These are phyloP conservation scores for Chauna torquata DNA, from an alignment of 2,113 vertebrate genomes.

Conservation along the genomic window DNA sequence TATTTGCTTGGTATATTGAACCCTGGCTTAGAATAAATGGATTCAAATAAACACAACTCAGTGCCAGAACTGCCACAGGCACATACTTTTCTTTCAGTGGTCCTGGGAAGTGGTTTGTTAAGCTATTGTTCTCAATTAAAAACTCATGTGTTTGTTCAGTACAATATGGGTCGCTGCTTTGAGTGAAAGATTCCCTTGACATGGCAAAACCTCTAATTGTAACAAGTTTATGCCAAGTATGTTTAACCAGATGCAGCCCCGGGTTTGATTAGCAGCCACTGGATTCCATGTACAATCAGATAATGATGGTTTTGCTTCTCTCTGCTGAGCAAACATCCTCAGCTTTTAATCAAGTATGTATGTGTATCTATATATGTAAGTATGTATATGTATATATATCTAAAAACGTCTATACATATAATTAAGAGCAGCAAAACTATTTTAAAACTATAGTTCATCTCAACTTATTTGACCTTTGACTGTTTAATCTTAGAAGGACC, in stretches of 20 bases:
- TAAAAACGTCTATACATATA: slow-evolving; percentile 64
- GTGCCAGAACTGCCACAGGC: slow-evolving; percentile 79
- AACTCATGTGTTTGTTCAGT: slow-evolving; percentile 90
- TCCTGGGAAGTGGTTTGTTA: slow-evolving; percentile 88
- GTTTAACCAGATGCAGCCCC: slow-evolving; percentile 80
- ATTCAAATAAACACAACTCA: slow-evolving; percentile 79
- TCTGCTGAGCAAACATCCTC: slow-evolving; percentile 77
- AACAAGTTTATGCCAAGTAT: slow-evolving; percentile 81
- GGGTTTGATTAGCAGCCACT: slow-evolving; percentile 81
- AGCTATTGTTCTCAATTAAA: slow-evolving; percentile 92
- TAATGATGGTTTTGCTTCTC: slow-evolving; percentile 80
- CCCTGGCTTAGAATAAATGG: slow-evolving; percentile 71
- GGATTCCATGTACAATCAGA: slow-evolving; percentile 84
- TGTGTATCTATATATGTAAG: slow-evolving; percentile 3
- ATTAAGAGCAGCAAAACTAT: slow-evolving; percentile 52
- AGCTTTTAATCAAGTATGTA: slow-evolving; percentile 78
- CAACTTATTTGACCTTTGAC: slow-evolving; percentile 77
- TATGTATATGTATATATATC: background rate
- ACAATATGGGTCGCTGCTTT: slow-evolving; percentile 83
- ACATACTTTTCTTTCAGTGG: slow-evolving; percentile 80
- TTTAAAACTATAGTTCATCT: slow-evolving; percentile 73
- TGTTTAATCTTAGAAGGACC: slow-evolving; percentile 72
- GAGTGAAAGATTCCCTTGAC: slow-evolving; percentile 88
- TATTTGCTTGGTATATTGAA: slow-evolving; percentile 68
- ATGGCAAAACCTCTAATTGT: slow-evolving; percentile 85